These are phyloP conservation scores for Alcis repandata DNA, from an alignment of 2,888 invertebrate genomes.

Conservation along the genomic window DNA sequence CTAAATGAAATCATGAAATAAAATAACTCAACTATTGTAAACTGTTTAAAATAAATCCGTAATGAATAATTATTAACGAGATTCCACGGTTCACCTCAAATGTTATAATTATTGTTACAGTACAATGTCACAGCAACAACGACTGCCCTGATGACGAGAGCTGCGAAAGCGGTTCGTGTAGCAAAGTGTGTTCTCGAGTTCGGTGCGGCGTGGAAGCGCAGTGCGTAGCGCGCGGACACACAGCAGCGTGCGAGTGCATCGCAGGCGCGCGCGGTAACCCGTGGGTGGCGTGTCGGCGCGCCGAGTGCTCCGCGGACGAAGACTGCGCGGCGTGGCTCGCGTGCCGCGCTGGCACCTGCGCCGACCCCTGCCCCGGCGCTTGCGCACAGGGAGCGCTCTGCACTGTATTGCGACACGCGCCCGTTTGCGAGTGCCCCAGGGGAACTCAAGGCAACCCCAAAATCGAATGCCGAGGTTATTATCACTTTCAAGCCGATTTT, in stretches of 20 bases:
- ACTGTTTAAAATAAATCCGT: too few relatives aligned
- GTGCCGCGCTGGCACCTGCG: slow-evolving; percentile 92
- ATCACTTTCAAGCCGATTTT: background rate
- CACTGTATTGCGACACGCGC: slow-evolving; percentile 90
- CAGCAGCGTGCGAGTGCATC: slow-evolving; percentile 92
- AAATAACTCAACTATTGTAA: too few relatives aligned
- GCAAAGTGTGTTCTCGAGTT: slow-evolving; percentile 92
- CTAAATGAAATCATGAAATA: too few relatives aligned
- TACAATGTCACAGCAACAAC: slow-evolving; percentile 94
- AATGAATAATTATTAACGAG: background rate
- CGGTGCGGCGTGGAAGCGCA: slow-evolving; percentile 93
- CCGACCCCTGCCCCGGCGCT: slow-evolving; percentile 94
- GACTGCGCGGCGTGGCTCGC: slow-evolving; percentile 93
- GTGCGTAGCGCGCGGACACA: slow-evolving; percentile 92
- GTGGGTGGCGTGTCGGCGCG: slow-evolving; percentile 90
- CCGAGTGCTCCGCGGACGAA: slow-evolving; percentile 91
- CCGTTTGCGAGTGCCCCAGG: slow-evolving; percentile 93
- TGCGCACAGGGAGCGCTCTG: slow-evolving; percentile 93
- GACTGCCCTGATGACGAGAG: slow-evolving; percentile 94
- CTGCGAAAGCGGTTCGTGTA: slow-evolving; percentile 93
- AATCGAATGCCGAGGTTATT: slow-evolving; percentile 87
- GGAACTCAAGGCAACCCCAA: slow-evolving; percentile 93
- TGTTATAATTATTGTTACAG: slow-evolving; percentile 71
- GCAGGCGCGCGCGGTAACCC: slow-evolving; percentile 93
- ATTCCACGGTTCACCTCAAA: background rate